phyloP scores from a whole-genome alignment of 2,797 vertebrate genomes.

The Xiphorhynchus erythropygius region DNA sequence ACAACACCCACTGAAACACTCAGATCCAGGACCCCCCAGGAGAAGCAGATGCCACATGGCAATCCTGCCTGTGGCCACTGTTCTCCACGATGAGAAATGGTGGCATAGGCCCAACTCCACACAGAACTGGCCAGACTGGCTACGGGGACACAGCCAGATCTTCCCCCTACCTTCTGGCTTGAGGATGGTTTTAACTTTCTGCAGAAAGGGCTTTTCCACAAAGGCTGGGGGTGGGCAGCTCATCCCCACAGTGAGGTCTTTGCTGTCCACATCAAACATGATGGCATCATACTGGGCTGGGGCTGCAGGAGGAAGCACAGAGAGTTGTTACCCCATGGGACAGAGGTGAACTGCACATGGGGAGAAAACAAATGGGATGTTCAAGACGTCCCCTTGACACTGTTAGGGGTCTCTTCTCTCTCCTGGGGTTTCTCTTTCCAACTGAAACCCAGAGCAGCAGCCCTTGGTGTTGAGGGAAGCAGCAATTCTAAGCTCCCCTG shows the following conservation, averaged over 20 bases:
- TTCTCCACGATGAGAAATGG: not conserved
- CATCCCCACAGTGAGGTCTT: slow-evolving; percentile 90
- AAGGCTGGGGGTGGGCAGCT: slow-evolving; percentile 94
- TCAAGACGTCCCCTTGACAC: not conserved
- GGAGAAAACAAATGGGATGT: not conserved
- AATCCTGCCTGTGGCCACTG: fast-evolving
- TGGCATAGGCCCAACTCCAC: not conserved
- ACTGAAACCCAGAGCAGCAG: not conserved
- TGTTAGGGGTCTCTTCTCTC: fast-evolving
- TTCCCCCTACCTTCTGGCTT: slow-evolving; percentile 82
- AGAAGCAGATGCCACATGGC: not conserved
- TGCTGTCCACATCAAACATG: slow-evolving; percentile 97
- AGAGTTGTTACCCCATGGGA: not conserved
- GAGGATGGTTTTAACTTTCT: slow-evolving; percentile 85
- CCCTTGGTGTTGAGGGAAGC: not conserved
- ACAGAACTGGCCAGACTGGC: not conserved
- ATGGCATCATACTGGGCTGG: slow-evolving; percentile 81
- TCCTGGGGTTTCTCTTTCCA: not conserved
- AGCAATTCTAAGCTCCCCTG: not conserved
- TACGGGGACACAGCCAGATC: fast-evolving
- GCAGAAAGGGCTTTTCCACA: slow-evolving; percentile 84
- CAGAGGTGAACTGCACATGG: fast-evolving
- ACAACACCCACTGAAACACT: not conserved
- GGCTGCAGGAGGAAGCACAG: slow-evolving; percentile 65
- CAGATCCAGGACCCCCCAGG: fast-evolving